Evolutionary conservation across 2,113 vertebrate genomes (phyloP).

Genomic region (Pelusios castaneus): DNA sequence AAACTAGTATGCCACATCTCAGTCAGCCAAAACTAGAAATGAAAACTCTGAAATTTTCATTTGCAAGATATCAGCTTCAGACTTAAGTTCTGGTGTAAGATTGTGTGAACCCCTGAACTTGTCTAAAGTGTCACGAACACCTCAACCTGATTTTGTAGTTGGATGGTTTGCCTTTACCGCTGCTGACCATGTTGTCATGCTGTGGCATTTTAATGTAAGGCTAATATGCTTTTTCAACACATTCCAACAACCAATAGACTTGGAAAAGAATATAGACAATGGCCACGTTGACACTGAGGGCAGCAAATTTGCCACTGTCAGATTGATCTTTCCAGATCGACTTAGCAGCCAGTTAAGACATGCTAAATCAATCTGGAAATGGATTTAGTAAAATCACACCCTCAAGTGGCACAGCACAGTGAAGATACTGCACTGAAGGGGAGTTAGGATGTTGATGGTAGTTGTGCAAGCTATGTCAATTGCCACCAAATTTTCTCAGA

Average conservation of each 20-base stretch:
- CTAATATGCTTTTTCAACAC: background rate
- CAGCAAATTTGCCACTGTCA: no score
- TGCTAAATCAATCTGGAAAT: no score
- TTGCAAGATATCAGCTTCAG: background rate
- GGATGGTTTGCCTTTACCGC: background rate
- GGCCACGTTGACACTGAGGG: no score
- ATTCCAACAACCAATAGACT: background rate
- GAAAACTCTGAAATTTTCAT: background rate
- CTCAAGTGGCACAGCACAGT: no score
- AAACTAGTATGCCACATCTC: background rate
- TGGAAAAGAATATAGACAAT: background rate
- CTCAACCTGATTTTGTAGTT: background rate
- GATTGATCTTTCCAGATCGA: no score
- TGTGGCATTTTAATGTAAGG: background rate
- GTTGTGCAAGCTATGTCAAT: no score
- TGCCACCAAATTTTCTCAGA: no score
- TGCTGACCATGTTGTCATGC: background rate
- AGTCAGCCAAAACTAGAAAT: background rate
- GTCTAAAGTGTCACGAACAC: background rate
- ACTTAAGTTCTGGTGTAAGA: background rate
- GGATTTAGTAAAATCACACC: no score
- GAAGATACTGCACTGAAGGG: no score
- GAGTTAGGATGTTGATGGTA: no score
- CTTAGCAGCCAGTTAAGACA: no score
- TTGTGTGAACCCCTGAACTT: background rate